Evolutionary conservation across 1,140 invertebrate species (phyloP).

Genomic region (Papilio polyxenes): DNA sequence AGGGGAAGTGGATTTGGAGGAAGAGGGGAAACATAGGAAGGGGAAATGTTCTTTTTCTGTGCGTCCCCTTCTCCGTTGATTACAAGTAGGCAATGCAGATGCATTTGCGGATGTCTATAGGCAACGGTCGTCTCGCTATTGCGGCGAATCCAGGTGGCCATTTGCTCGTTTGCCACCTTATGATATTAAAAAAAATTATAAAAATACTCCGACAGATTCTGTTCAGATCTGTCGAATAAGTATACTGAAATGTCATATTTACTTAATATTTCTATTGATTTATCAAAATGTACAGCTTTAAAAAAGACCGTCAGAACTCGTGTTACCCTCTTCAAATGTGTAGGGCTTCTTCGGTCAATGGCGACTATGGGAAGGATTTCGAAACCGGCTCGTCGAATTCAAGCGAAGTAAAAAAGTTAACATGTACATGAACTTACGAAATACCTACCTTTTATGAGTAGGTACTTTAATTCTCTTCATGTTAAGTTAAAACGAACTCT

Average conservation of each 20-base stretch:
- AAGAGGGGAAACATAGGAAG: no score
- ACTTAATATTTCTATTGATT: neutral
- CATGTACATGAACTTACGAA: neutral
- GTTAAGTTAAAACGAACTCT: neutral
- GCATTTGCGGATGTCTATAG: no score
- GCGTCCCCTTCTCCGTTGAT: no score
- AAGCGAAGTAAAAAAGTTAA: neutral
- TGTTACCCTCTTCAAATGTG: neutral
- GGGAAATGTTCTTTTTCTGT: no score
- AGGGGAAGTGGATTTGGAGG: no score
- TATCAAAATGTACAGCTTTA: neutral
- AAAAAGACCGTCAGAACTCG: neutral
- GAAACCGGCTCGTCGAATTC: neutral
- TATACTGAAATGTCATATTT: neutral
- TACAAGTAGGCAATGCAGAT: no score
- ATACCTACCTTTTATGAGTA: neutral
- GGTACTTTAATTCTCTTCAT: neutral
- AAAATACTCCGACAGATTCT: no score
- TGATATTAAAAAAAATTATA: no score
- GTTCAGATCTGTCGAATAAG: no score
- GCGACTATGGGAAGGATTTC: neutral
- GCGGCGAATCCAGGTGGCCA: no score
- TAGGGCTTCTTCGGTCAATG: slow-evolving; percentile 16
- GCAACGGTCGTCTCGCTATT: no score
- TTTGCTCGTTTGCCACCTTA: no score